Base-by-base conservation (phyloP, 64 coral and sea anemone species). In the Cladopsammia gracilis region DNA sequence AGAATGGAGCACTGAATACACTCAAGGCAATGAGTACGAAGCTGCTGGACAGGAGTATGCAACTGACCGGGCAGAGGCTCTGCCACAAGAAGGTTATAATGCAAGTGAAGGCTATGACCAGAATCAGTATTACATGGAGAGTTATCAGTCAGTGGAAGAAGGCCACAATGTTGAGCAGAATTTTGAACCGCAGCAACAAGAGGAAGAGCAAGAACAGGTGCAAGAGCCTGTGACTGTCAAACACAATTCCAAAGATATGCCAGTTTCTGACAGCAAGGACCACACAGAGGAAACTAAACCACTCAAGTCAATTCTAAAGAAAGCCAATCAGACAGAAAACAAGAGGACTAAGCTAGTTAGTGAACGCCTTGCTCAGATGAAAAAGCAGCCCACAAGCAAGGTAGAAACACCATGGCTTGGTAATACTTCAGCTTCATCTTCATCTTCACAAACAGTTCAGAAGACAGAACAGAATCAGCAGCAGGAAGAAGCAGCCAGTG, bases 241-340 rank as follows among this genome's bases (percentile, higher is more conserved):
- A 11, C 19, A 70, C 3, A 10, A 49, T 10, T 48, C 62, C 42
- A 72, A 73, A 88, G 71, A 64, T 45, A 9, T 25, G 43, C 2
- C 87, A 10, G 47, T 43, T 69, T 22, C 48, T 71, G 25, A 16
- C 42, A 10, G 19, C 48, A 48, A 18, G 62, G 42, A 34, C 14
- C 26, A 62, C 44, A 12, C 7, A 51, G 64, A 71, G 54, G 76
- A 90, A 15, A 42, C 24, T 13, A 90, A 90, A 58, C 89, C 89
- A 61, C 80, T 91, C 3, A 91, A 91, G 54, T 91, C 89, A 5
- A 91, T 91, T 60, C 15, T 91, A 10, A 91, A 91, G 56, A 91
- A 91, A 25, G 56, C 25, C 13, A 91, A 91, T 6, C 43, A 26
- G 10, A 12, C 48, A 24, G 48, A 44, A 72, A 71, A 58, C 15